Percentiles rank a stretch among this genome's conserved stretches.
Evolutionary conservation across 2,888 invertebrate genomes (phyloP).

Genomic region (Clusia tigrina): DNA sequence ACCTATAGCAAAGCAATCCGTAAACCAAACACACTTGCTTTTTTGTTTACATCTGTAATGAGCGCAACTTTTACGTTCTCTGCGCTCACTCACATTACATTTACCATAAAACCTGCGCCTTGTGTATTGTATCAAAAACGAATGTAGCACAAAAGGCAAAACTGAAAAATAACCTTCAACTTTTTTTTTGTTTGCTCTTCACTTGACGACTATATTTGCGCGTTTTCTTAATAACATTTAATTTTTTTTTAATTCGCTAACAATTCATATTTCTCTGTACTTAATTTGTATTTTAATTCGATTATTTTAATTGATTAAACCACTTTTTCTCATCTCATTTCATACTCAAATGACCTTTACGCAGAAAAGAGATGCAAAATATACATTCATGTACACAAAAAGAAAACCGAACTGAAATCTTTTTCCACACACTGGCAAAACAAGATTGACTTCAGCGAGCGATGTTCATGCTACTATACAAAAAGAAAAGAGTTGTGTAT

Average conservation of each 20-base stretch:
- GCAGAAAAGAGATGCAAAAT: slow-evolving; percentile 27
- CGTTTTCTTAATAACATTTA: slow-evolving; percentile 28
- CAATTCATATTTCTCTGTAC: slow-evolving; percentile 19
- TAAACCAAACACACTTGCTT: slow-evolving; percentile 33
- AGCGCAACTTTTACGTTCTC: not conserved
- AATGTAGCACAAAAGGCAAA: slow-evolving; percentile 21
- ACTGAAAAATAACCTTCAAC: slow-evolving; percentile 41
- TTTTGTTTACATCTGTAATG: slow-evolving; percentile 39
- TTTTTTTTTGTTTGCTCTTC: slow-evolving; percentile 28
- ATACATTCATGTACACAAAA: slow-evolving; percentile 2
- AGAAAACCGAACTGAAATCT: not conserved
- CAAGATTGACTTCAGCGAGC: slow-evolving; percentile 17
- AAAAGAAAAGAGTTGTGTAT: too few relatives aligned
- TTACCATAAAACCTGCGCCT: not conserved
- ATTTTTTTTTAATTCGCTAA: slow-evolving; percentile 30
- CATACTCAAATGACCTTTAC: slow-evolving; percentile 24
- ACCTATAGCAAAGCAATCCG: not conserved
- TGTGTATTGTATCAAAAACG: not conserved
- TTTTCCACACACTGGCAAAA: not conserved
- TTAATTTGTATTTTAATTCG: not conserved
- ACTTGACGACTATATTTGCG: slow-evolving; percentile 15
- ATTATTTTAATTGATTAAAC: slow-evolving; percentile 11
- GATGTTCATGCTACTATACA: too few relatives aligned
- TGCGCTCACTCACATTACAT: slow-evolving; percentile 11
- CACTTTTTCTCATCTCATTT: slow-evolving; percentile 11